Evolutionary conservation across 2,888 invertebrate species (phyloP).

Genomic region (Mimachlamys varia): DNA sequence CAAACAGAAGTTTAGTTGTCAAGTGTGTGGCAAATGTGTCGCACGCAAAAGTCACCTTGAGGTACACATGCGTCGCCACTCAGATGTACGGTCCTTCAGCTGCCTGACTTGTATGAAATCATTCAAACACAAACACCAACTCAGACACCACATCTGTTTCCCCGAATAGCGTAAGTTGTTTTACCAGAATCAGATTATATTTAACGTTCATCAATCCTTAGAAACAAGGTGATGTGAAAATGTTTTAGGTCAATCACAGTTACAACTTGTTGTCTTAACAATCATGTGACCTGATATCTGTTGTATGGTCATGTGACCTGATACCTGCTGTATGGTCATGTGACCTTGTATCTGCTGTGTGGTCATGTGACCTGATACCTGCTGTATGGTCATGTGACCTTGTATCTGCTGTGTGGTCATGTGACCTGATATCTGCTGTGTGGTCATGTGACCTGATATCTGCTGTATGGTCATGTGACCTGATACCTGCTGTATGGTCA

Average conservation of each 20-base stretch:
- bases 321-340: neutral
- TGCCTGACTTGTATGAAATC: slow-evolving; percentile 36
- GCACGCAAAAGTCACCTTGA: slow-evolving; percentile 34
- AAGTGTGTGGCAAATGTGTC: slow-evolving; percentile 37
- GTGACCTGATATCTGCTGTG: neutral
- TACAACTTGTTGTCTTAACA: too few relatives aligned
- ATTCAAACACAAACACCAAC: slow-evolving; percentile 41
- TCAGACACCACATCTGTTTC: slow-evolving; percentile 28
- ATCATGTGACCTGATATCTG: neutral
- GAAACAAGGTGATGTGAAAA: too few relatives aligned
- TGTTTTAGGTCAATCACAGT: too few relatives aligned
- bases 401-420: neutral
- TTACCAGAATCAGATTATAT: neutral
- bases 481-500: too few relatives aligned
- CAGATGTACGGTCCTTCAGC: slow-evolving; percentile 36
- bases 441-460: neutral
- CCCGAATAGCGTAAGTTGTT: neutral
- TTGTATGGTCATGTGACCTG: neutral
- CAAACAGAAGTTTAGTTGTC: slow-evolving; percentile 38
- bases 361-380: neutral
- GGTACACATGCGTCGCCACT: slow-evolving; percentile 39
- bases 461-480: neutral
- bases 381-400: too few relatives aligned
- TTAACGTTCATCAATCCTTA: too few relatives aligned
- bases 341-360: neutral